These are phyloP conservation scores for Allolobophora icterica DNA, from an alignment of 2,888 invertebrate genomes.

Conservation along the genomic window DNA sequence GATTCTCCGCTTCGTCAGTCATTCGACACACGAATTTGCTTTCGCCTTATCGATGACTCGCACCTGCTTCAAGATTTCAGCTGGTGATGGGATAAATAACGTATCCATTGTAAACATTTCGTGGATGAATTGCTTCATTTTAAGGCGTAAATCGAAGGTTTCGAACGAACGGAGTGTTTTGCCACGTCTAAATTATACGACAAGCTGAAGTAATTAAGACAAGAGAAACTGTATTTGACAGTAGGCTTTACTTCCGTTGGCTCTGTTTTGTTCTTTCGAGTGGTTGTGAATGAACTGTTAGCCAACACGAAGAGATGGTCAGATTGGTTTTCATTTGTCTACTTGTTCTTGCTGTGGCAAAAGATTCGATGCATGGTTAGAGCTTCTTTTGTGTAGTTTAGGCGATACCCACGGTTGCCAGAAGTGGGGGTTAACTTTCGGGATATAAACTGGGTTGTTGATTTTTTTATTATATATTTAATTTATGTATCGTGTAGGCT, in stretches of 20 bases:
- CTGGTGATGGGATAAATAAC: neutral
- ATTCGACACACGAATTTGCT: neutral
- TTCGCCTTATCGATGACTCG: neutral
- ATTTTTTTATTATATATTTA: too few relatives aligned
- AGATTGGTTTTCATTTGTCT: neutral
- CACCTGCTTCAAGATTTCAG: neutral
- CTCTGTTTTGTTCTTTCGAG: neutral
- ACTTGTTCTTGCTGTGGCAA: neutral
- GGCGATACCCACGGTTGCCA: too few relatives aligned
- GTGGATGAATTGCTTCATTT: neutral
- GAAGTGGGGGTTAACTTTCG: too few relatives aligned
- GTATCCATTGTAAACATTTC: neutral
- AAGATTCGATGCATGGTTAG: neutral
- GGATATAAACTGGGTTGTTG: too few relatives aligned
- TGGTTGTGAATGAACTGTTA: neutral
- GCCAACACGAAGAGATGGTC: neutral
- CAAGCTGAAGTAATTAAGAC: neutral
- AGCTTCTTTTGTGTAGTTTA: neutral
- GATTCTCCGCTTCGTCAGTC: too few relatives aligned
- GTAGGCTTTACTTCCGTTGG: neutral
- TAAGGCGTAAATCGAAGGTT: neutral
- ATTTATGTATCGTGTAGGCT: too few relatives aligned
- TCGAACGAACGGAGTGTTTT: neutral
- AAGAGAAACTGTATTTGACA: neutral
- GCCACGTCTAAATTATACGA: neutral